Evolutionary conservation across 2,888 invertebrate species (phyloP).

Genomic region (Eupithecia centaureata): DNA sequence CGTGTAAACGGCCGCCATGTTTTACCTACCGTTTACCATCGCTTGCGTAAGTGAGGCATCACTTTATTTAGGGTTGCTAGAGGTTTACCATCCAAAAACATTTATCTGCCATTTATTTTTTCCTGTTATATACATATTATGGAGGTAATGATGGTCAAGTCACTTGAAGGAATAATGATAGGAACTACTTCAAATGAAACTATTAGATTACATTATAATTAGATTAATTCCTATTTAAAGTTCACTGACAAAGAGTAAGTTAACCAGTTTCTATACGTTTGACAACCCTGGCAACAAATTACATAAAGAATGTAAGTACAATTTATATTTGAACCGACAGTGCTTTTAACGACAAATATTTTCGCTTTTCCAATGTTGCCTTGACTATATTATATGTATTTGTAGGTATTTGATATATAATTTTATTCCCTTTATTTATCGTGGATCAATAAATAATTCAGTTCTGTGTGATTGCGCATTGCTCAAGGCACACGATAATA

Average conservation of each 20-base stretch:
- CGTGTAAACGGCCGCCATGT: conserved; percentile 50
- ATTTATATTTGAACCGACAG: conserved; percentile 31
- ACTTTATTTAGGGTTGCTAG: conserved; percentile 35
- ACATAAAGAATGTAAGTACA: conserved; percentile 29
- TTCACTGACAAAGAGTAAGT: neutral
- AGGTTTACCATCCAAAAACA: neutral
- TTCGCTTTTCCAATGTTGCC: neutral
- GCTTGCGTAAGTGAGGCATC: conserved; percentile 10
- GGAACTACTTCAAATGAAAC: too few relatives aligned
- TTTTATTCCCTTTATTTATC: conserved; percentile 5
- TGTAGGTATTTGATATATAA: too few relatives aligned
- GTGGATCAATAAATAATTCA: conserved; percentile 30
- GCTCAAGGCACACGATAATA: conserved; percentile 48
- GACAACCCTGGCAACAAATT: conserved; percentile 30
- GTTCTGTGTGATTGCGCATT: conserved; percentile 39
- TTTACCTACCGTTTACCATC: conserved; percentile 37
- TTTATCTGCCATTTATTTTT: neutral
- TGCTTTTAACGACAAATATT: conserved; percentile 38
- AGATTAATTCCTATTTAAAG: too few relatives aligned
- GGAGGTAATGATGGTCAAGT: too few relatives aligned
- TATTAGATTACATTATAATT: too few relatives aligned
- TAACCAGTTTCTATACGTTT: neutral
- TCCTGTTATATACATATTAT: too few relatives aligned
- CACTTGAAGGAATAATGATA: too few relatives aligned
- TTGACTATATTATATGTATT: neutral